These are phyloP conservation scores for Diploptera punctata DNA, from an alignment of 2,888 invertebrate species.

Conservation along the genomic window DNA sequence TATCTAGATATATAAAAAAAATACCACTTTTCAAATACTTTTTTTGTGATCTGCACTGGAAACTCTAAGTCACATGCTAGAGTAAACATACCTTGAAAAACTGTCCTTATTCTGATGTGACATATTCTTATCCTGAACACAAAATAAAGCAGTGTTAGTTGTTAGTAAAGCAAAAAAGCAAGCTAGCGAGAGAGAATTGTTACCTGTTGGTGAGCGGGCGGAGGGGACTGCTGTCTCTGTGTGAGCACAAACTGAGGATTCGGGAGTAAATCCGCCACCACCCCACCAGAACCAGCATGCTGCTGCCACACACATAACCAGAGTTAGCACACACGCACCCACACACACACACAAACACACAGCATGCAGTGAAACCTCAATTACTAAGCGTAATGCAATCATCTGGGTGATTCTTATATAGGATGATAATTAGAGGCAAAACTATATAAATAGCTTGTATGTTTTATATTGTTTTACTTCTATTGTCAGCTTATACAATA, in stretches of 20 bases:
- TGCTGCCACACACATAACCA: constrained; percentile 41
- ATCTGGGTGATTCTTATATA: too few relatives aligned
- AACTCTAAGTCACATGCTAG: neutral
- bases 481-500: too few relatives aligned
- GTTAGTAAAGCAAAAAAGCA: constrained; percentile 16
- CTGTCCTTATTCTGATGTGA: too few relatives aligned
- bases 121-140: too few relatives aligned
- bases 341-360: constrained; percentile 7
- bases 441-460: too few relatives aligned
- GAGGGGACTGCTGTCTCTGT: constrained; percentile 76
- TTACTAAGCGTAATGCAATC: too few relatives aligned
- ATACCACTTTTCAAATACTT: too few relatives aligned
- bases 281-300: constrained; percentile 41
- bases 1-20: too few relatives aligned
- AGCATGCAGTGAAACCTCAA: too few relatives aligned
- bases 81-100: neutral
- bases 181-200: constrained; percentile 5
- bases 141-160: too few relatives aligned
- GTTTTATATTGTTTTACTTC: too few relatives aligned
- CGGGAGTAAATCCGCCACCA: constrained; percentile 48
- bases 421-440: too few relatives aligned
- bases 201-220: constrained; percentile 75
- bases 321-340: constrained; percentile 33
- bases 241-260: constrained; percentile 46
- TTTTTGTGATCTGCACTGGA: neutral